Conservation (phyloP, 2,113 vertebrate species). For the Mirza zaza region DNA sequence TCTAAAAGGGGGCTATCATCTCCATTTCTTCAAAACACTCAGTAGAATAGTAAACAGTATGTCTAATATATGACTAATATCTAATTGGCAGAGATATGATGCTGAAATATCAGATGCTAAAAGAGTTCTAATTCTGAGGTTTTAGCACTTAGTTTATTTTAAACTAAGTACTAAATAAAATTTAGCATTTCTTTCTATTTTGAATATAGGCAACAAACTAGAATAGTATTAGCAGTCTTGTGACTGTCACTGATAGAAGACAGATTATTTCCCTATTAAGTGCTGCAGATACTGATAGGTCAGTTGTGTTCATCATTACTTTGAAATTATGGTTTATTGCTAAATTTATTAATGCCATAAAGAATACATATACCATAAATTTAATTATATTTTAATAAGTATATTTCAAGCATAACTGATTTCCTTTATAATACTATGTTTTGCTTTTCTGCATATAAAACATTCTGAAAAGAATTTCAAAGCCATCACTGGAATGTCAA, state of each 20-base stretch:
- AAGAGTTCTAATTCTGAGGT: neutral
- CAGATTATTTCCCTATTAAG: neutral
- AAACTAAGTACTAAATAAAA: neutral
- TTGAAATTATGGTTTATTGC: neutral
- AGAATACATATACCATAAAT: neutral
- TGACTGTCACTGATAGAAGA: neutral
- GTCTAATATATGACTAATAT: rapidly evolving
- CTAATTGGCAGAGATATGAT: neutral
- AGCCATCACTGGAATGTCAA: neutral
- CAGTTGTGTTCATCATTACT: neutral
- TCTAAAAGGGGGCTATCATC: neutral
- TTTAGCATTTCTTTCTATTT: neutral
- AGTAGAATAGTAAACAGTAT: neutral
- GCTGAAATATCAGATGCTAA: neutral
- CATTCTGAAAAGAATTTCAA: neutral
- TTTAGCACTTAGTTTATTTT: neutral
- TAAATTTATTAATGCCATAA: neutral
- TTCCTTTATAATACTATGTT: neutral
- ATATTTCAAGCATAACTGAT: neutral
- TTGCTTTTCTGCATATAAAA: neutral
- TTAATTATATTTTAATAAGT: slow-evolving; percentile 2
- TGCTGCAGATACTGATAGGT: neutral
- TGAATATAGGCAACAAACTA: neutral
- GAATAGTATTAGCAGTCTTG: neutral
- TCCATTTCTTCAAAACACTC: neutral